phyloP scores from a whole-genome alignment of 2,113 vertebrate genomes.

The Oncorhynchus gorbuscha region DNA sequence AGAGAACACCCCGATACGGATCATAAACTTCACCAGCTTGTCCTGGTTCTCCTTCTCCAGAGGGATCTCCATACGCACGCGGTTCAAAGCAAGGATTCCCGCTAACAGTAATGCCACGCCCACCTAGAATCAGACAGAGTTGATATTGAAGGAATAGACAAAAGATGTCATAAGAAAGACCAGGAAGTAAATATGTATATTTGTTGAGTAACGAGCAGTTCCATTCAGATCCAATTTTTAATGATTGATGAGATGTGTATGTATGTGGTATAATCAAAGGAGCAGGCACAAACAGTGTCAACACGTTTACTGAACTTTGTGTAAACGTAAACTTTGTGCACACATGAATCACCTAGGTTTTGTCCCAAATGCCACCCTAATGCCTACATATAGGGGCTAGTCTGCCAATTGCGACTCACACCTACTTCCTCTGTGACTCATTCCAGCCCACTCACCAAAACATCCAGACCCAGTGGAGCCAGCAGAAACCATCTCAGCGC shows the following conservation, averaged over 20 bases:
- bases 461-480: constrained; percentile 89
- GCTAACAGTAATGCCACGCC: constrained; percentile 91
- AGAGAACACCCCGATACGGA: constrained; percentile 98
- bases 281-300: no score
- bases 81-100: constrained; percentile 94
- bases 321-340: no score
- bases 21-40: constrained; percentile 99
- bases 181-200: not conserved
- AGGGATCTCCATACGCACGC: constrained; percentile 96
- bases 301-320: no score
- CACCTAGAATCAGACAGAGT: constrained; percentile 52
- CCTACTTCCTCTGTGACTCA: no score
- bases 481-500: constrained; percentile 93
- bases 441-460: constrained; percentile 71
- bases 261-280: no score
- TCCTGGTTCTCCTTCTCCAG: constrained; percentile 99
- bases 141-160: not conserved
- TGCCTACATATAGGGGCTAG: no score
- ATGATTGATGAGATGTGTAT: no score
- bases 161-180: not conserved
- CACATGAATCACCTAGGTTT: no score
- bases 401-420: no score
- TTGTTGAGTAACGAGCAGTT: no score
- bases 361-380: no score
- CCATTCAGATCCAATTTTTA: no score